Evolutionary conservation across 2,888 invertebrate genomes (phyloP).

Genomic region (Clivina fossor): DNA sequence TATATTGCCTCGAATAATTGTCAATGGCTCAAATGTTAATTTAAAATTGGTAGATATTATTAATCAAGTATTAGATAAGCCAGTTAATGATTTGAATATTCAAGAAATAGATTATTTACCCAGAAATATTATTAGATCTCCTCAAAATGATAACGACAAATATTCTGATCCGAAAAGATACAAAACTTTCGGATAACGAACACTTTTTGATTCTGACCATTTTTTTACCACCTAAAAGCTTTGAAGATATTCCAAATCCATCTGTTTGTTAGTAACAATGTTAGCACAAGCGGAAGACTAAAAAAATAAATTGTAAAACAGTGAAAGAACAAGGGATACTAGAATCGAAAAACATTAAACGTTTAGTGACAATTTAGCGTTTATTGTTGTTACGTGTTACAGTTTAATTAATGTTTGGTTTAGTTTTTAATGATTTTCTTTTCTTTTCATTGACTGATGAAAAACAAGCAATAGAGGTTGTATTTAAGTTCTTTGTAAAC

Average conservation of each 20-base stretch:
- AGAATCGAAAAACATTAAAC: conserved; percentile 24
- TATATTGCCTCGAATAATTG: conserved; percentile 17
- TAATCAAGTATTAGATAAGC: conserved; percentile 51
- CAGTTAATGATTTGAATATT: conserved; percentile 43
- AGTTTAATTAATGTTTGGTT: conserved; percentile 21
- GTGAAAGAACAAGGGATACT: conserved; percentile 51
- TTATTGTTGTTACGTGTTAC: conserved; percentile 19
- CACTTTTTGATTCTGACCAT: conserved; percentile 53
- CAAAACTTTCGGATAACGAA: conserved; percentile 53
- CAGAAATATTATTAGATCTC: conserved; percentile 8
- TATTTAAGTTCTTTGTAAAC: conserved; percentile 17
- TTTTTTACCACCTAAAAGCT: conserved; percentile 21
- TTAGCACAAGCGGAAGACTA: conserved; percentile 73
- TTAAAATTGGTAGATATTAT: conserved; percentile 52
- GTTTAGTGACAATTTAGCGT: conserved; percentile 10
- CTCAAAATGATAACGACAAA: conserved; percentile 26
- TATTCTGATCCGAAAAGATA: conserved; percentile 46
- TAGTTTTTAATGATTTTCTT: too few relatives aligned
- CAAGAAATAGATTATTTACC: conserved; percentile 35
- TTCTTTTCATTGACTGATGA: too few relatives aligned
- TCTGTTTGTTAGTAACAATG: conserved; percentile 77
- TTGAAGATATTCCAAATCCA: too few relatives aligned
- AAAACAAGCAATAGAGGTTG: too few relatives aligned
- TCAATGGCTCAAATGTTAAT: conserved; percentile 38
- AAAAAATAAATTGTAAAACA: conserved; percentile 52